These are phyloP conservation scores for Chionoecetes opilio DNA, from an alignment of 1,140 invertebrate genomes.

Conservation along the genomic window DNA sequence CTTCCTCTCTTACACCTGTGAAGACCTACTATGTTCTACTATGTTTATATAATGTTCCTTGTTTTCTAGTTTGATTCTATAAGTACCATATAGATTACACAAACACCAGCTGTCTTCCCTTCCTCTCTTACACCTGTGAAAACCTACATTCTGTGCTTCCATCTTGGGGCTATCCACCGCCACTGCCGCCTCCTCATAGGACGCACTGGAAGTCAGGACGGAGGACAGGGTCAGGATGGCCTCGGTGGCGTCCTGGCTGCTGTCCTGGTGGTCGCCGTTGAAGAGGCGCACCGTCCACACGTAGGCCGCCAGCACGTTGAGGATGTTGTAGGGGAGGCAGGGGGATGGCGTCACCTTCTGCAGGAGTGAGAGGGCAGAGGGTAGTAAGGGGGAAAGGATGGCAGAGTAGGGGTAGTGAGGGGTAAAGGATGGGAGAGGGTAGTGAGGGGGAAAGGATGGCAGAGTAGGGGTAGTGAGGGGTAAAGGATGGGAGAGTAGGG, in stretches of 20 bases:
- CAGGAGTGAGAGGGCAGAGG: not conserved
- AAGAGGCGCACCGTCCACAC: slow-evolving; percentile 74
- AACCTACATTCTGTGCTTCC: slow-evolving; percentile 71
- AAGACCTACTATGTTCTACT: no score
- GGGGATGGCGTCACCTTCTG: slow-evolving; percentile 58
- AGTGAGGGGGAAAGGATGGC: no score
- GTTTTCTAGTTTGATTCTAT: no score
- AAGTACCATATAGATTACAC: no score
- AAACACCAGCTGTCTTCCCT: not conserved
- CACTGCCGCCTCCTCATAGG: slow-evolving; percentile 65
- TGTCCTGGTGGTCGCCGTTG: slow-evolving; percentile 75
- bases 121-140: not conserved
- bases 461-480: no score
- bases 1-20: no score
- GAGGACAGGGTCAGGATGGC: slow-evolving; percentile 60
- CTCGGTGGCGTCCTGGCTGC: slow-evolving; percentile 62
- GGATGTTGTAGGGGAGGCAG: slow-evolving; percentile 66
- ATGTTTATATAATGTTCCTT: no score
- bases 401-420: no score
- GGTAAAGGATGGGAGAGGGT: no score
- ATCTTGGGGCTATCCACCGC: slow-evolving; percentile 72
- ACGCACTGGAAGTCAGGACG: slow-evolving; percentile 65
- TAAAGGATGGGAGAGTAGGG: no score
- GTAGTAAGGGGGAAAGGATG: not conserved
- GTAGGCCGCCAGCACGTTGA: slow-evolving; percentile 63